Evolutionary conservation across 1,140 invertebrate species (phyloP).

Genomic region (Drosophila ambigua): DNA sequence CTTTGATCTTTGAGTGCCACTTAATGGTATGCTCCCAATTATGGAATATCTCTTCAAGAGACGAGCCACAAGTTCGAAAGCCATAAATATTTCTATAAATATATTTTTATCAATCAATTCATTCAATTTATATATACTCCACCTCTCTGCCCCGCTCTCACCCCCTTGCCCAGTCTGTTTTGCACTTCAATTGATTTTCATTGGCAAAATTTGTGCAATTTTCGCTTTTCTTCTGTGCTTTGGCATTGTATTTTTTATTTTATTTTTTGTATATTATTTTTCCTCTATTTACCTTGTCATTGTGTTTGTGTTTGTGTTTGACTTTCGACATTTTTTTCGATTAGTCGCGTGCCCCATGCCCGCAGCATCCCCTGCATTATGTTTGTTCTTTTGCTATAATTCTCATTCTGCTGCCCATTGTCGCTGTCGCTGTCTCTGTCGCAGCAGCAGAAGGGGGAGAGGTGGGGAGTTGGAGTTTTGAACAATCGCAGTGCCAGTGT

Average conservation of each 20-base stretch:
- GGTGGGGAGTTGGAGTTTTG: constrained; percentile 38
- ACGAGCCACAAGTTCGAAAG: too few species aligned
- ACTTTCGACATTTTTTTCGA: constrained; percentile 65
- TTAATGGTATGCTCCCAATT: not conserved
- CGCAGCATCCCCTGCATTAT: constrained; percentile 13
- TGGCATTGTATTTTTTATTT: not conserved
- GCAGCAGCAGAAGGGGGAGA: too few species aligned
- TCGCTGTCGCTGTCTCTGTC: constrained; percentile 9
- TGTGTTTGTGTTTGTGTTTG: constrained; percentile 63
- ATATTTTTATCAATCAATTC: constrained; percentile 39
- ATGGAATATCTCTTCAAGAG: too few species aligned
- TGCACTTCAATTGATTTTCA: constrained; percentile 40
- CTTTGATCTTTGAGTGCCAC: too few species aligned
- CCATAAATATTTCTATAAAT: not conserved
- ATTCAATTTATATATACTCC: not conserved
- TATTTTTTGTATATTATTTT: constrained; percentile 28
- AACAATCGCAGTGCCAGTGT: constrained; percentile 2
- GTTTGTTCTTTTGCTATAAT: constrained; percentile 77
- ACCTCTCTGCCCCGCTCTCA: too few species aligned
- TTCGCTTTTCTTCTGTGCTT: constrained; percentile 14
- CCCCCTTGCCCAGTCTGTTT: too few species aligned
- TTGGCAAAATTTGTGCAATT: constrained; percentile 32
- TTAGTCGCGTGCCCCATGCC: constrained; percentile 39
- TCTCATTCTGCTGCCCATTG: constrained; percentile 38
- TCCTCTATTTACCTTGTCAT: constrained; percentile 60